Evolutionary conservation across 2,113 vertebrate genomes (phyloP), one percentile per base, ranked within the genome.

Genomic region (Phalacrocorax carbo): DNA sequence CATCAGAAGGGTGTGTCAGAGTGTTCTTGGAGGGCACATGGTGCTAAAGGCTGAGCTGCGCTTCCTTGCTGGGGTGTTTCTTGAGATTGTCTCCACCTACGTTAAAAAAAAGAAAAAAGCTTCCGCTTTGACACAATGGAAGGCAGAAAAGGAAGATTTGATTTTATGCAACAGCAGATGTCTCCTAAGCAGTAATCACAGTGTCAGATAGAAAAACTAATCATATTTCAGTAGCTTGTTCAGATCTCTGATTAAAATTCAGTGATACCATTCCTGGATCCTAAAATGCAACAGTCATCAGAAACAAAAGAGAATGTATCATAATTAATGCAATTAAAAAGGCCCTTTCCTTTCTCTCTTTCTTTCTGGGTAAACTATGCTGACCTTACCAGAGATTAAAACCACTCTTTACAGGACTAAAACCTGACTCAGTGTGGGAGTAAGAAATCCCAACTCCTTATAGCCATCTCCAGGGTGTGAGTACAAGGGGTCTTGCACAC

Each of bases 201-300:
- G 86, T 91, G 88, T 97, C 96, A 97, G 93, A 98, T 98, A 97
- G 89, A 87, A 91, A 97, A 94, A 89, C 88, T 97, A 98, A 97
- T 97, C 93, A 96, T 96, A 97, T 98, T 98, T 97, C 89, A 89
- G 94, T 97, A 83, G 95, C 94, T 93, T 92, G 89, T 88, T 88
- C 91, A 97, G 92, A 94, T 97, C 86, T 96, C 96, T 97, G 93
- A 94, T 97, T 96, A 97, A 98, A 97, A 97, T 97, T 97, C 95
- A 96, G 94, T 90, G 84, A 83, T 86, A 96, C 86, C 93, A 94
- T 94, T 96, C 92, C 95, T 92, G 90, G 93, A 90, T 89, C 95
- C 88, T 93, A 97, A 97, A 97, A 94, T 86, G 93, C 72, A 96
- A 93, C 88, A 97, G 80, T 96, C 86, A 96, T 95, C 94, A 96